phyloP scores from a whole-genome alignment of 2,113 vertebrate species.

The Okapia johnstoni region DNA sequence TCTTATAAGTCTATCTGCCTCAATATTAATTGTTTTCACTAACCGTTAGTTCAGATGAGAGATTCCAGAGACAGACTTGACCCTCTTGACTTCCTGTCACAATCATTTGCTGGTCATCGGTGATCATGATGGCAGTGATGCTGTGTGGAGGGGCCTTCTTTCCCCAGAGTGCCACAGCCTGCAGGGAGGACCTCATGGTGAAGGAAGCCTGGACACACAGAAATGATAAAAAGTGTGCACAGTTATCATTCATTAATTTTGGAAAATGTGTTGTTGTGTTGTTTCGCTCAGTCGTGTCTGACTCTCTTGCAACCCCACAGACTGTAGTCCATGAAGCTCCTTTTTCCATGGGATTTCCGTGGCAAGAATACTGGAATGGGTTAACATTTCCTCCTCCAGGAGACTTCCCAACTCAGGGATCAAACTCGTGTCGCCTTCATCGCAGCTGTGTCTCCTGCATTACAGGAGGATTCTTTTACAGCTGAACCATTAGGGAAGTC shows the following conservation, averaged over 20 bases:
- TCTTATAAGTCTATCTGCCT: neutral
- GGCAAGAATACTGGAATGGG: neutral
- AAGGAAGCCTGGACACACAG: slow-evolving; percentile 50
- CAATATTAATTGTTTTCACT: slow-evolving; percentile 11
- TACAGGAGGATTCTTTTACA: neutral
- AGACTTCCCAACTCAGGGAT: neutral
- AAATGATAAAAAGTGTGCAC: neutral
- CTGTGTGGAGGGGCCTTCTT: slow-evolving; percentile 82
- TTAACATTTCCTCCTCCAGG: neutral
- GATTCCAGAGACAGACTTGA: slow-evolving; percentile 85
- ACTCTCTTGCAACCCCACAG: neutral
- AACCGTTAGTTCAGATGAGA: slow-evolving; percentile 84
- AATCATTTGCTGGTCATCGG: slow-evolving; percentile 84
- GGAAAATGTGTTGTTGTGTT: neutral
- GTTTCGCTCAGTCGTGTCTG: neutral
- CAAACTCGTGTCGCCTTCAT: neutral
- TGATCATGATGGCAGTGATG: slow-evolving; percentile 84
- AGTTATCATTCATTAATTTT: neutral
- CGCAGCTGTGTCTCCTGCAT: neutral
- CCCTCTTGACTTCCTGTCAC: slow-evolving; percentile 86
- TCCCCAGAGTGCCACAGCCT: slow-evolving; percentile 81
- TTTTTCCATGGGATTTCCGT: neutral
- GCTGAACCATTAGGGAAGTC: neutral
- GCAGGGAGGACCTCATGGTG: slow-evolving; percentile 73
- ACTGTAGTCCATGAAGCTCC: neutral